These are phyloP conservation scores for Pseudomugil gertrudae DNA, from an alignment of 2,797 vertebrate genomes.

Conservation along the genomic window DNA sequence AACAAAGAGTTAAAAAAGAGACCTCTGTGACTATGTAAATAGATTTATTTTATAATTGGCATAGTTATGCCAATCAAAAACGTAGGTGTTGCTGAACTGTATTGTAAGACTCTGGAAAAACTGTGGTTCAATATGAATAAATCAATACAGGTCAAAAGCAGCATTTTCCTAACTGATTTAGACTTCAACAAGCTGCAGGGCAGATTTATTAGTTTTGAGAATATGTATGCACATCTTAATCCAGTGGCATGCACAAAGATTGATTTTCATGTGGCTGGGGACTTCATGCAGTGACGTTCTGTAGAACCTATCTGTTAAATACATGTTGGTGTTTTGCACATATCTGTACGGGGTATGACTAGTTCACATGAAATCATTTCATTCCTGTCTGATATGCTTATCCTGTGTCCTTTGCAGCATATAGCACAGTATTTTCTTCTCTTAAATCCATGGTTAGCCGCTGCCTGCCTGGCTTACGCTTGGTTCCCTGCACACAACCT, in stretches of 20 bases:
- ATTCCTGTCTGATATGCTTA: constrained; percentile 35
- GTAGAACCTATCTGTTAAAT: constrained; percentile 4
- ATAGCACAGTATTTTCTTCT: constrained; percentile 47
- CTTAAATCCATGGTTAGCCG: constrained; percentile 54
- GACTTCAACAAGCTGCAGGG: neutral
- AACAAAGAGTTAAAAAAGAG: too few species aligned
- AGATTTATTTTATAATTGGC: neutral
- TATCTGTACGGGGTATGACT: constrained; percentile 11
- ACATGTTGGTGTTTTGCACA: neutral
- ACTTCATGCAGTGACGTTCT: constrained; percentile 10
- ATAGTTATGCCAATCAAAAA: too few species aligned
- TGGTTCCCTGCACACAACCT: constrained; percentile 28
- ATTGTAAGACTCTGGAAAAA: neutral
- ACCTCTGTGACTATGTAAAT: neutral
- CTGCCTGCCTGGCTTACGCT: constrained; percentile 34
- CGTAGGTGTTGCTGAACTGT: too few species aligned
- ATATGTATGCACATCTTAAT: constrained; percentile 8
- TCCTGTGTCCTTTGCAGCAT: constrained; percentile 29
- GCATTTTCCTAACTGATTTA: neutral
- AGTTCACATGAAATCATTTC: constrained; percentile 30
- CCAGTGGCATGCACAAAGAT: too few species aligned
- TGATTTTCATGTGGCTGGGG: constrained; percentile 27
- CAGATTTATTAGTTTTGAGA: constrained; percentile 4
- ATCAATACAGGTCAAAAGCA: neutral
- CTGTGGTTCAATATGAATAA: neutral